Base-by-base conservation (phyloP, 2,888 invertebrate species). In the Phyto melanocephala region DNA sequence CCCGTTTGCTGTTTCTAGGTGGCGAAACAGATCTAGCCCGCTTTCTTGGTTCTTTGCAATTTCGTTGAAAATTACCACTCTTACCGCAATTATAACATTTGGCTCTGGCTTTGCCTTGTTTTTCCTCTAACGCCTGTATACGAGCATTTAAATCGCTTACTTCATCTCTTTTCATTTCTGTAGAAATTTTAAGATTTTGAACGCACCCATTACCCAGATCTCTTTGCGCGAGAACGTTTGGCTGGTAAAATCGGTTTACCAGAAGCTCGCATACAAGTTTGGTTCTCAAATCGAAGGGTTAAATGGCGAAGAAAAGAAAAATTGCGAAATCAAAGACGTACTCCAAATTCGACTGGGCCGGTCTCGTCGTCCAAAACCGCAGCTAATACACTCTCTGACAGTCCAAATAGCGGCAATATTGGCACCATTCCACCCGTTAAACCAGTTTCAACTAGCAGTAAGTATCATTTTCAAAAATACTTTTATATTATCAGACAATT, bases 291-390 rank as follows among this genome's bases (percentile, higher is more conserved):
- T 92, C 95, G 99, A 72, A 94, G 99, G 63, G 99, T 99, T 86
- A 99, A 99, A 93, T 99, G 99, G 98, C 95, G 99, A 68, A 94
- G 99, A 17, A 99, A 99, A 91, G 99, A 99, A 91, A 99, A 99
- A 92, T 93, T 99, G 67, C 94, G 99, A 65, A 99, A 97, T 92
- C 99, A 99, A 92, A 92, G 96, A 84, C 93, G 96, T 20, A 89
- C 90, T 3, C 63, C 70, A 0, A 75, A 82, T 52, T 65, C 75
- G 33, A 40, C 60, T 3, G 77, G 72, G 17, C 40, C 70, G 20
- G 62, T 76, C 50, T 76, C 80, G 10, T 85, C 87, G 0, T 85
- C 87, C 0, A 86, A 85, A 0, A 82, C 86, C 0, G 86, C 87
- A 7, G 85, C 80, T 1, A 80, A 86, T 5, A 86, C 88, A 0